Base-by-base conservation (phyloP, 2,797 vertebrate species). In the Molossus alvarezi region DNA sequence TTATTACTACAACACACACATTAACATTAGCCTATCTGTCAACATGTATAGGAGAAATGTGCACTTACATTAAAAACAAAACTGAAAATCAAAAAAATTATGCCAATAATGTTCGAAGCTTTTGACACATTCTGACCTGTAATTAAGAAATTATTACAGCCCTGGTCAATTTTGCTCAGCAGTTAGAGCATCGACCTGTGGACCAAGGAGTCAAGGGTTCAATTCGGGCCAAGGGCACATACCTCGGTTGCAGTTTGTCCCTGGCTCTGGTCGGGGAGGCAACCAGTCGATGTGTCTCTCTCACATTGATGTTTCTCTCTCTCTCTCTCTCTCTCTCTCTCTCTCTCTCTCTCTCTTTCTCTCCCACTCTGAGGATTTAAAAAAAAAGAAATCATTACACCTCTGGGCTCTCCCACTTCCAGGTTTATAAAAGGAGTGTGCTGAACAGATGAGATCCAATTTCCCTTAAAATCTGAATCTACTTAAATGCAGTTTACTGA, bases 41-140 rank as follows among this genome's bases (percentile, higher is more conserved):
- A 76, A 67, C n/a, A 64, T 57, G 17, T 48, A 67, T 33, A 76
- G 85, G 48, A 65, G 27, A 75, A 91, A 86, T 41, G 29, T 85
- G n/a, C 8, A 64, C 80, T 84, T 64, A 65, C 37, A n/a, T 80
- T 93, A 79, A 92, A 95, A 89, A 72, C 23, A 72, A 73, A 96
- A 92, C 57, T 72, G 41, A 45, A 89, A 89, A 77, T 71, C 62
- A 29, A n/a, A 57, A 80, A 45, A 14, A 89, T 15, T 23, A 7
- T 15, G 55, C 37, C 37, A 51, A 73, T n/a, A 12, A 11, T 88
- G 17, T 23, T 79, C 58, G 41, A 60, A 48, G 41, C n/a, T 51
- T 51, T 60, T 75, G 37, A 33, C n/a, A 91, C 6, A 82, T 81
- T 55, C 27, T 71, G 67, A 55, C 69, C 75, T 75, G 27, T 87